These are phyloP conservation scores for Hafferia zeledoni DNA, from an alignment of 2,797 vertebrate species.

Conservation along the genomic window DNA sequence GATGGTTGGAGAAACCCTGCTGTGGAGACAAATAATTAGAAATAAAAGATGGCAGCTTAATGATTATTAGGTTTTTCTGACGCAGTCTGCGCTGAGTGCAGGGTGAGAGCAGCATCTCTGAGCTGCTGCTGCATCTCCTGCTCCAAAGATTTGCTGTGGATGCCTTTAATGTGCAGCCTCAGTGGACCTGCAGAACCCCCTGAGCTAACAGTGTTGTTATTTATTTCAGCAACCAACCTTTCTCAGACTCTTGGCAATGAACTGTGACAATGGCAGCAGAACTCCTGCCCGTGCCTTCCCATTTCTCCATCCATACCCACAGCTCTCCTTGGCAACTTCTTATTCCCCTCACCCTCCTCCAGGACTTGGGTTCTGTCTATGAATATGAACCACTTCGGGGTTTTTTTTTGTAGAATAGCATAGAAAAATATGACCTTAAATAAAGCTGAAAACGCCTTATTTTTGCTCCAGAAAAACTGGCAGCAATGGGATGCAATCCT, in stretches of 20 bases:
- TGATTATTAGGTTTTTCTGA: conserved; percentile 9
- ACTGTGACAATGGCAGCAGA: background rate
- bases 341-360: accelerated
- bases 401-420: background rate
- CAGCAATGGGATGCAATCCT: background rate
- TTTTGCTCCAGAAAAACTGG: background rate
- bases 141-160: background rate
- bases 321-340: background rate
- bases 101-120: background rate
- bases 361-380: background rate
- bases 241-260: background rate
- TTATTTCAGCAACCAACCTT: background rate
- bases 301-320: background rate
- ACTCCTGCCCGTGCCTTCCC: background rate
- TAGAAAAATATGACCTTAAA: background rate
- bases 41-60: conserved; percentile 51
- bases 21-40: conserved; percentile 61
- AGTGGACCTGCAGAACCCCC: background rate
- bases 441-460: background rate
- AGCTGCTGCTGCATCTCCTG: background rate
- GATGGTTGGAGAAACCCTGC: conserved; percentile 30
- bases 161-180: background rate
- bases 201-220: background rate
- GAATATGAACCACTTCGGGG: background rate
- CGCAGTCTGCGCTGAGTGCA: background rate